Percentiles rank a stretch among this genome's conserved stretches.
These are phyloP conservation scores for Tethya wilhelma DNA, from an alignment of 37 sponge, comb jelly and placozoan species.

Conservation along the genomic window DNA sequence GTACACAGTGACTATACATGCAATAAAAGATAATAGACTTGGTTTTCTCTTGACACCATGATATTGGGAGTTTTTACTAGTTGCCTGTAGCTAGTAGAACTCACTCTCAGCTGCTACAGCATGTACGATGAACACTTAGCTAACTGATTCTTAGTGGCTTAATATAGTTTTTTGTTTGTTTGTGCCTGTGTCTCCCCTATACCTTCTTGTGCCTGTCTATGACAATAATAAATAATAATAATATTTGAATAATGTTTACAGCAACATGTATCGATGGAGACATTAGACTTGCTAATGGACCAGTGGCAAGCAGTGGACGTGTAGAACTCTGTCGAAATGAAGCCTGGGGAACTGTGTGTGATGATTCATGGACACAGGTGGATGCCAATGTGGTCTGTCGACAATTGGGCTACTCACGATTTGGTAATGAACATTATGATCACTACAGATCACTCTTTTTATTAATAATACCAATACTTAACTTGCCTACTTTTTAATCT, in stretches of 20 bases:
- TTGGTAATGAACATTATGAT: too few relatives aligned
- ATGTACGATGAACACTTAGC: too few relatives aligned
- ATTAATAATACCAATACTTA: too few relatives aligned
- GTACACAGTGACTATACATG: not conserved
- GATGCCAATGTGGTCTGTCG: constrained; percentile 50
- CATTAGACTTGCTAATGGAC: constrained; percentile 23
- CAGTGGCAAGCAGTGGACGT: not conserved
- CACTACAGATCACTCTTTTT: too few relatives aligned
- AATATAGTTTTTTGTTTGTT: too few relatives aligned
- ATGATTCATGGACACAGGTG: not conserved
- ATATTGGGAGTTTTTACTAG: too few relatives aligned
- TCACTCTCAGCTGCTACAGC: too few relatives aligned
- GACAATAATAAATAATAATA: not conserved
- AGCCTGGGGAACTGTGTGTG: constrained; percentile 32
- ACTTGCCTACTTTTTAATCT: not conserved
- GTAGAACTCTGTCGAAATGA: constrained; percentile 38
- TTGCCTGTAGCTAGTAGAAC: too few relatives aligned
- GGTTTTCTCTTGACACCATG: too few relatives aligned
- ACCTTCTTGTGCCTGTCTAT: not conserved
- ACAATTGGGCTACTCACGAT: constrained; percentile 24
- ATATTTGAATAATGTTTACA: not conserved
- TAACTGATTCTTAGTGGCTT: too few relatives aligned
- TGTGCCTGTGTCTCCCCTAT: too few relatives aligned
- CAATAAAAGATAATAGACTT: too few relatives aligned
- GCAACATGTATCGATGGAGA: constrained; percentile 26